Percentiles rank a stretch among this genome's conserved stretches.
Evolutionary conservation across 2,888 invertebrate species (phyloP).

Genomic region (Creontiades dilutus): DNA sequence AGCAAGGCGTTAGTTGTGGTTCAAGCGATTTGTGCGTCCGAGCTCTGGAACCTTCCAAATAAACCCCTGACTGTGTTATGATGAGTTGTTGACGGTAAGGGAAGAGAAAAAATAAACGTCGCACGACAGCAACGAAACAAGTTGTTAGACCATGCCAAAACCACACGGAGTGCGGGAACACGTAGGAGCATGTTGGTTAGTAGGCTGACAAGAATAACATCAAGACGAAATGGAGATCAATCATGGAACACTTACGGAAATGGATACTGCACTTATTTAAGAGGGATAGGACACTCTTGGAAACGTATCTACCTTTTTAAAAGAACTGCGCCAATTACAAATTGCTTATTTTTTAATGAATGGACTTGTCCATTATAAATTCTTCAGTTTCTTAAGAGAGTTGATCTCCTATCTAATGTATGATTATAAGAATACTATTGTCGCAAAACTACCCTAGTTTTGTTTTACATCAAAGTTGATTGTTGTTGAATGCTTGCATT

Average conservation of each 20-base stretch:
- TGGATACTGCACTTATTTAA: not conserved
- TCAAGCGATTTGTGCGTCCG: slow-evolving; percentile 39
- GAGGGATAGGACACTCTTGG: too few species aligned
- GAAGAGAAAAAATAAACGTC: slow-evolving; percentile 17
- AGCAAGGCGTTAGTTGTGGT: not conserved
- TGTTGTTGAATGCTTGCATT: too few species aligned
- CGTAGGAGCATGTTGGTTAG: slow-evolving; percentile 46
- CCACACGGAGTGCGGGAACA: slow-evolving; percentile 53
- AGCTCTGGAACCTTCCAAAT: slow-evolving; percentile 3
- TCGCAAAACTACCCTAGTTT: too few species aligned
- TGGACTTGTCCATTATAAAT: too few species aligned
- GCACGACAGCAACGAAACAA: slow-evolving; percentile 4
- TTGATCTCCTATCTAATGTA: too few species aligned
- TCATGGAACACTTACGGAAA: not conserved
- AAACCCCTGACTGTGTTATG: slow-evolving; percentile 6
- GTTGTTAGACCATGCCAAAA: slow-evolving; percentile 56
- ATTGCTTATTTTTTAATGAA: too few species aligned
- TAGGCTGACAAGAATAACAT: slow-evolving; percentile 13
- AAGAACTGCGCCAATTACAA: too few species aligned
- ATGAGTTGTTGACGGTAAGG: not conserved
- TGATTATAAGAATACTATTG: too few species aligned
- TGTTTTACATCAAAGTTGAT: too few species aligned
- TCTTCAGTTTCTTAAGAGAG: too few species aligned
- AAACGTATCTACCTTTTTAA: too few species aligned
- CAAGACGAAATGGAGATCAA: slow-evolving; percentile 12